Conservation (phyloP, 2,797 vertebrate genomes). For the Taeniopygia guttata region DNA sequence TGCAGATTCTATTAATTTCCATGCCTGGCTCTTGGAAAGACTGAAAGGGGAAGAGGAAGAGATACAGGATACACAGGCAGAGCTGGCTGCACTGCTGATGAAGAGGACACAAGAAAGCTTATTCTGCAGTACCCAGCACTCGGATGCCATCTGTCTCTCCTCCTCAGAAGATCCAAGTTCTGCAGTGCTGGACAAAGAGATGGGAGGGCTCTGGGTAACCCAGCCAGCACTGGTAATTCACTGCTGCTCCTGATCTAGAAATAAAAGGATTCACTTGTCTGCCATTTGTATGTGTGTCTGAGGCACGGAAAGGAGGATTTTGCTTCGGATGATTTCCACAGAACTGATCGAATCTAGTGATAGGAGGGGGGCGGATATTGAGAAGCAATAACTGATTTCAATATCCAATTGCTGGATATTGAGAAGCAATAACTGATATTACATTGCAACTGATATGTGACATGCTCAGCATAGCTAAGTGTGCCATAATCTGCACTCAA, state of each 20-base stretch:
- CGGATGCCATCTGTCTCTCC: neutral
- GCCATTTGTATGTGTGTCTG: neutral
- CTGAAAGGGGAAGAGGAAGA: neutral
- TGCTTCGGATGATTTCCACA: neutral
- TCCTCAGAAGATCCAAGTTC: neutral
- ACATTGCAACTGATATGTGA: neutral
- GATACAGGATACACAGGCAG: neutral
- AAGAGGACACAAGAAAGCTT: neutral
- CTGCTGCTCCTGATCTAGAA: neutral
- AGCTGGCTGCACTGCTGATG: neutral
- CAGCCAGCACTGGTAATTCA: neutral
- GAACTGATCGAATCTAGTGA: neutral
- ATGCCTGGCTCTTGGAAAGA: neutral
- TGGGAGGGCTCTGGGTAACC: neutral
- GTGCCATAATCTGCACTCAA: neutral
- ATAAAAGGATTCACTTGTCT: neutral
- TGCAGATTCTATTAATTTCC: neutral
- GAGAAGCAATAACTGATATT: neutral
- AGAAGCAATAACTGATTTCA: neutral
- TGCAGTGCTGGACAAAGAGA: neutral
- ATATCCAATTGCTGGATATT: no score
- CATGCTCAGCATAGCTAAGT: accelerated
- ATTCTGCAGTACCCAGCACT: neutral
- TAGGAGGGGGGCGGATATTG: neutral
- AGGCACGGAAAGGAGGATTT: neutral